These are phyloP conservation scores for Dioctria rufipes DNA, from an alignment of 2,888 invertebrate species.

Conservation along the genomic window DNA sequence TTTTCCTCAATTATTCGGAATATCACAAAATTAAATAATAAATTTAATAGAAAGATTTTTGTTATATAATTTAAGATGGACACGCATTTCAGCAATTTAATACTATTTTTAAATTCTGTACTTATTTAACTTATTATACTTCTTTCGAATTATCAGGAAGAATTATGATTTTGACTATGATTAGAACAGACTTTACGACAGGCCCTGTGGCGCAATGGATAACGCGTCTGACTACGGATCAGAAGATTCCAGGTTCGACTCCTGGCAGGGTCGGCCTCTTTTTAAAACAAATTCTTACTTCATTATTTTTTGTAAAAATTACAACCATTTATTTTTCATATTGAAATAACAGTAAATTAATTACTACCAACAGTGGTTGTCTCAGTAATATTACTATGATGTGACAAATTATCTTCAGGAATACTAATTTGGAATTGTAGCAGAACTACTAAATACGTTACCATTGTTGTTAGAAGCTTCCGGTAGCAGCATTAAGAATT, in stretches of 20 bases:
- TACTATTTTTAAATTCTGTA: no score
- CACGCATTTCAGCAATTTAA: no score
- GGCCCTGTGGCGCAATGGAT: conserved; percentile 64
- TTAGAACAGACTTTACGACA: neutral
- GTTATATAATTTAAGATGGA: no score
- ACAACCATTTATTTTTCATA: neutral
- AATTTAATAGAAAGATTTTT: no score
- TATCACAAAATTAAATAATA: no score
- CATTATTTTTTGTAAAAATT: neutral
- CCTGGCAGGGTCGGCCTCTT: conserved; percentile 61
- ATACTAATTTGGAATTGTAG: conserved; percentile 85
- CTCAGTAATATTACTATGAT: neutral
- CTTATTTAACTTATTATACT: no score
- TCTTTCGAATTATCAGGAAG: neutral
- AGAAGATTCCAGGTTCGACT: conserved; percentile 64
- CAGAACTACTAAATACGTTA: conserved; percentile 81
- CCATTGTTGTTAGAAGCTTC: conserved; percentile 82
- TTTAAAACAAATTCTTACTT: neutral
- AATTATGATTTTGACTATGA: neutral
- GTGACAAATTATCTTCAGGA: conserved; percentile 71
- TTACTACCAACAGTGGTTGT: neutral
- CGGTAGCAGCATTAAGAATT: conserved; percentile 48
- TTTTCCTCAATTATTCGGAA: no score
- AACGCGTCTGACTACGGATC: conserved; percentile 64
- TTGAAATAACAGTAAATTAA: no score